phyloP scores from a whole-genome alignment of 2,113 vertebrate genomes.

The Peucedramus taeniatus region DNA sequence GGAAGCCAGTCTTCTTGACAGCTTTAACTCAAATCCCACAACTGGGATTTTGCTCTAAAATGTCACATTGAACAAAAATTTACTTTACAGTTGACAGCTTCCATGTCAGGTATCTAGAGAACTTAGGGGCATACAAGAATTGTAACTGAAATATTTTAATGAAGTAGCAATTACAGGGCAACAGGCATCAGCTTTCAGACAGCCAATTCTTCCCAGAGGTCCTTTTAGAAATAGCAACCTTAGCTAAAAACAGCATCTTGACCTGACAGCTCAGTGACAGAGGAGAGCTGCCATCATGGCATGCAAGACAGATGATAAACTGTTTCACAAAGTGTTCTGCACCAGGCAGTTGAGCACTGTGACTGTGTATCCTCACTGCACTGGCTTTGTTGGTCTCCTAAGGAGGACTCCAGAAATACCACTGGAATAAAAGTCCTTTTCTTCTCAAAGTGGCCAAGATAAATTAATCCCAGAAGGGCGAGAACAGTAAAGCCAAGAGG shows the following conservation, averaged over 20 bases:
- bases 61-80: not conserved
- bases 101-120: not conserved
- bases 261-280: not conserved
- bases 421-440: not conserved
- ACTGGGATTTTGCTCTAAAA: not conserved
- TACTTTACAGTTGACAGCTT: not conserved
- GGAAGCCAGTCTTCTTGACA: not conserved
- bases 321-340: not conserved
- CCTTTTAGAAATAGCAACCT: not conserved
- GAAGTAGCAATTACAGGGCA: not conserved
- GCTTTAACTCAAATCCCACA: not conserved
- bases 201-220: not conserved
- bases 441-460: not conserved
- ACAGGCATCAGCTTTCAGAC: not conserved
- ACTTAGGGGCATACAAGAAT: not conserved
- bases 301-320: not conserved
- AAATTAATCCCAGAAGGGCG: not conserved
- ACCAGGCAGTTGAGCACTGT: not conserved
- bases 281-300: not conserved
- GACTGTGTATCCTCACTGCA: not conserved
- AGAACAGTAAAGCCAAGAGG: not conserved
- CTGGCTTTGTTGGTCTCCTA: not conserved
- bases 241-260: not conserved
- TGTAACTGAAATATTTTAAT: constrained; percentile 28
- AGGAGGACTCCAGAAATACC: not conserved